Base-by-base conservation (phyloP, 2,888 invertebrate genomes). In the Harpalus rubripes region DNA sequence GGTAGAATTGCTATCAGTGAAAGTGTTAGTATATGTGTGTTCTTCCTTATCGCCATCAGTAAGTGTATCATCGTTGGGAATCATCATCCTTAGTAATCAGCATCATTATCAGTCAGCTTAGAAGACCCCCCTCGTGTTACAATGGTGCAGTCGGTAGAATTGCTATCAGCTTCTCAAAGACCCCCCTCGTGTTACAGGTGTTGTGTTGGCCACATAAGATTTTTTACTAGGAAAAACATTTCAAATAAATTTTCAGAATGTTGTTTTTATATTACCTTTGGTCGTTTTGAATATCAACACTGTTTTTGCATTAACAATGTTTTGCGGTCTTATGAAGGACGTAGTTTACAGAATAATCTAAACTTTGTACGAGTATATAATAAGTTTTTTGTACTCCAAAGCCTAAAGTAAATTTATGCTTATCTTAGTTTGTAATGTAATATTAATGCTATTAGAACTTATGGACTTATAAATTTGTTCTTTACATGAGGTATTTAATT, bases 291-390 rank as follows among this genome's bases (percentile, higher is more conserved):
- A 74, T 44, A 44, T 44, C 52, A 52, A 74, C 72, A 74, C 16
- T 15, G 18, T 18, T 74, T 74, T 74, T 74, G 41, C 72, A 74
- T 74, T 74, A 74, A 74, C 41, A 74, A 8, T 74, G 44, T 74
- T 74, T 74, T 74, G 41, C 44, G 44, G 44, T 32, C 16, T 41
- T 10, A 16, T 18, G 16, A 44, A 18, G 7, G 41, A 68, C 68
- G 41, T 39, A 41, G 10, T 52, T 52, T 52, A 10, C 10, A 52
- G 44, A 32, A 32, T 32, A 32, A 32, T 52, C 10, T 52, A 52
- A 52, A 52, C 12, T 52, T 8, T 52, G 44, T 12, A 22, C 22
- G 22, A 22, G 22, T 22, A 44, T 16, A 18, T 72, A 15, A 0
- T 16, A 44, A 74, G 22, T 18, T n/a, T 74, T 39, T 44, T 44